Base-by-base conservation (phyloP, 2,888 invertebrate genomes). In the Malthinus flaveolus region DNA sequence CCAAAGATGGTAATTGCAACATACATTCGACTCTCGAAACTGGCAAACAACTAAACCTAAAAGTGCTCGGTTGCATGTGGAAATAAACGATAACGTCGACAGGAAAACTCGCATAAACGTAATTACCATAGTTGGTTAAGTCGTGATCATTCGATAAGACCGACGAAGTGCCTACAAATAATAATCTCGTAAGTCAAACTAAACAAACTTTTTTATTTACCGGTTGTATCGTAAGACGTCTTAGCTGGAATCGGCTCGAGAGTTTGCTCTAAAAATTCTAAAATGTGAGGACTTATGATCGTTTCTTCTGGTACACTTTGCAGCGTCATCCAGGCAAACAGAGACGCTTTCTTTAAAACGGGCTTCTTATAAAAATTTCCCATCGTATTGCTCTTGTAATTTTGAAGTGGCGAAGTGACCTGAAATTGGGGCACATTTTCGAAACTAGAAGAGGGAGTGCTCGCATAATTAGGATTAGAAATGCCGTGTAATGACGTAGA, bases 51-150 rank as follows among this genome's bases (percentile, higher is more conserved):
- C 94, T 95, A 80, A 99, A 98, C 58, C 97, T 82, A 79, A 97
- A 95, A 0, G 95, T 94, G 53, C 95, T 95, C 0, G 97, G 97
- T 77, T 97, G 96, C 89, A 98, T 97, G 79, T 95, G 94, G 81
- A 99, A 94, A 80, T 97, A 97, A 37, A 99, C 97, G 68, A 99
- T 93, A 15, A 99, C 97, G 80, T 99, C 98, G 0, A 99, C 97
- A 0, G 98, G 98, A 78, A 99, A 97, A 52, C 96, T 95, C 34
- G 94, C 91, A 75, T 93, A 93, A 66, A 90, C 91, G 73, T 91
- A 92, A 78, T 89, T 89, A 0, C 88, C 88, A 70, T 87, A 87
- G 65, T 87, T 85, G 34, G 84, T 80, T n/a, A 81, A 76, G 66
- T 83, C 85, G 70, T 82, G 81, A 72, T 79, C 83, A 1, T 78